Evolutionary conservation across 2,888 invertebrate genomes (phyloP), one percentile per base, ranked within the genome.

Genomic region (Helicoverpa assulta): DNA sequence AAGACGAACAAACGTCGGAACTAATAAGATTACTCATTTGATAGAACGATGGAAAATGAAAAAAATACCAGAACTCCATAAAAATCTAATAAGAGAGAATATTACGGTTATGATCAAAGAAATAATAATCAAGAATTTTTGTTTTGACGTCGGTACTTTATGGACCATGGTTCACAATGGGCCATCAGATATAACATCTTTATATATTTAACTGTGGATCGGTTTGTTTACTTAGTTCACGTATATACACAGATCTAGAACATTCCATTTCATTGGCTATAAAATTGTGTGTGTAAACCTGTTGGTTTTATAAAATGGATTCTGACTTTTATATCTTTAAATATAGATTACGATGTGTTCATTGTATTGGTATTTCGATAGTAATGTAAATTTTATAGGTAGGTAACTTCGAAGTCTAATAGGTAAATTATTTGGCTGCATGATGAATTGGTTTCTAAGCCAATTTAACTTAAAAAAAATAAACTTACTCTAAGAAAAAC

Each of bases 201-300:
- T 66, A 76, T 74, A 62, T 72, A 59, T 71, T 66, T 54, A 64
- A 66, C 53, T 74, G 66, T 70, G 57, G 53, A 59, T 37, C 54
- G 29, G 51, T 72, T 56, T 78, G 68, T 83, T 80, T 84, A 75
- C 76, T 55, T 73, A 70, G 64, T 33, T 58, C 82, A 79, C 59
- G 73, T 61, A 59, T 76, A 56, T 59, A 66, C 58, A 33, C 60
- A 33, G 61, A 77, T 80, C 78, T 70, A 81, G 71, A 70, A 67
- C 59, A 59, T 18, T 61, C 19, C 7, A 57, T 26, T 80, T 76
- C 73, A 77, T 70, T 63, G 72, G 67, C 62, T 59, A 70, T 84
- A 82, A 81, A 84, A 82, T 63, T 58, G 64, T 55, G 57, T 80
- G 21, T 60, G 61, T 61, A 50, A 47, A 47, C 21, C 33, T 61